A percentile compares a stretch with the other conserved stretches of the same genome.
Evolutionary conservation across 2,888 invertebrate species (phyloP).

Genomic region (Cerastis rubricosa): DNA sequence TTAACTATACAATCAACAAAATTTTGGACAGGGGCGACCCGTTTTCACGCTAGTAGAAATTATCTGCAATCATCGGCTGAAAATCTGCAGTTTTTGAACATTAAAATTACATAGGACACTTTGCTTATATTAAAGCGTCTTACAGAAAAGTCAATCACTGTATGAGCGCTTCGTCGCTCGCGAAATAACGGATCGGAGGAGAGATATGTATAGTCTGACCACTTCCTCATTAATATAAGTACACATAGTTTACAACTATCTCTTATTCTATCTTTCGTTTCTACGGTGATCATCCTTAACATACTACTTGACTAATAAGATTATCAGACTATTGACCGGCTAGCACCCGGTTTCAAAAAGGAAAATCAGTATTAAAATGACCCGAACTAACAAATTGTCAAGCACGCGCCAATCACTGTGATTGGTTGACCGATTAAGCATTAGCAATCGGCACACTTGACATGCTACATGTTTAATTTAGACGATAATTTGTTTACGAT

Average conservation of each 20-base stretch:
- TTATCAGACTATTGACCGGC: background rate
- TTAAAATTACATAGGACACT: background rate
- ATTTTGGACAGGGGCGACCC: too few relatives aligned
- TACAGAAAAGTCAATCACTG: background rate
- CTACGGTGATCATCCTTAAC: background rate
- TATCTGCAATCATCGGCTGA: background rate
- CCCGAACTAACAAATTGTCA: background rate
- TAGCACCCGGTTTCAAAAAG: too few relatives aligned
- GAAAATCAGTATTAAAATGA: too few relatives aligned
- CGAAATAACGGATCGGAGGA: too few relatives aligned
- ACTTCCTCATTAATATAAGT: too few relatives aligned
- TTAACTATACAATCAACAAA: too few relatives aligned
- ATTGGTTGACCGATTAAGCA: background rate
- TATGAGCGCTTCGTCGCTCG: too few relatives aligned
- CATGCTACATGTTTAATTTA: background rate
- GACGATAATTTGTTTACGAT: background rate
- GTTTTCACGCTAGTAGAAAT: too few relatives aligned
- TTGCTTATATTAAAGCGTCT: background rate
- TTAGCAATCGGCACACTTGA: background rate
- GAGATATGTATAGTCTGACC: too few relatives aligned
- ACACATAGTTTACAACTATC: background rate
- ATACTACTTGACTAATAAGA: too few relatives aligned
- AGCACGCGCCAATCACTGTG: too few relatives aligned
- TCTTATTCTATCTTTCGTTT: background rate
- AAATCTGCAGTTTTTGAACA: background rate